Evolutionary conservation across 2,797 vertebrate species (phyloP).

Genomic region (Peromyscus attwateri): DNA sequence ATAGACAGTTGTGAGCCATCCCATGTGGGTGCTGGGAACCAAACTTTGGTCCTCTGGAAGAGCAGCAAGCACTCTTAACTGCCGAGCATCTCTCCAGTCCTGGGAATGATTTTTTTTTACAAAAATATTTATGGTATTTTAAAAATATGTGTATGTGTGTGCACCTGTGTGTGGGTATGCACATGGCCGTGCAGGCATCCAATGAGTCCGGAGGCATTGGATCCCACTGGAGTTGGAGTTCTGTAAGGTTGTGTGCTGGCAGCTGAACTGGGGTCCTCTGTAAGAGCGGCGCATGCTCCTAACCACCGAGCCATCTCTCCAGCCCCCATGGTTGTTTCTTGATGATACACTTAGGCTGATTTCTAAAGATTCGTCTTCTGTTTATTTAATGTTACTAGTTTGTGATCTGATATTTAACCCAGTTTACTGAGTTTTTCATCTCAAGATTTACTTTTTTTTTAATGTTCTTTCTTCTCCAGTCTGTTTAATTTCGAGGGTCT

Average conservation of each 20-base stretch:
- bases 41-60: neutral
- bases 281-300: neutral
- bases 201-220: neutral
- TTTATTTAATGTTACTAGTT: neutral
- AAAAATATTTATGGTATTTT: neutral
- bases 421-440: constrained; percentile 21
- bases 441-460: constrained; percentile 36
- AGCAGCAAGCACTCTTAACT: neutral
- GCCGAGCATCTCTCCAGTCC: neutral
- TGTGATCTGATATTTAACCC: constrained; percentile 16
- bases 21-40: neutral
- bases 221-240: neutral
- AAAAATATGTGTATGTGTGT: neutral
- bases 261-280: neutral
- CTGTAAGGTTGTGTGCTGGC: neutral
- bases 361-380: constrained; percentile 29
- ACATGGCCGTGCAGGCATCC: neutral
- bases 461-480: neutral
- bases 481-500: constrained; percentile 67
- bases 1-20: neutral
- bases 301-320: neutral
- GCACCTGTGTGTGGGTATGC: neutral
- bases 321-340: neutral
- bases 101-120: neutral
- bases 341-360: neutral